Base-by-base conservation (phyloP, 2,113 vertebrate genomes). In the Acinonyx jubatus region DNA sequence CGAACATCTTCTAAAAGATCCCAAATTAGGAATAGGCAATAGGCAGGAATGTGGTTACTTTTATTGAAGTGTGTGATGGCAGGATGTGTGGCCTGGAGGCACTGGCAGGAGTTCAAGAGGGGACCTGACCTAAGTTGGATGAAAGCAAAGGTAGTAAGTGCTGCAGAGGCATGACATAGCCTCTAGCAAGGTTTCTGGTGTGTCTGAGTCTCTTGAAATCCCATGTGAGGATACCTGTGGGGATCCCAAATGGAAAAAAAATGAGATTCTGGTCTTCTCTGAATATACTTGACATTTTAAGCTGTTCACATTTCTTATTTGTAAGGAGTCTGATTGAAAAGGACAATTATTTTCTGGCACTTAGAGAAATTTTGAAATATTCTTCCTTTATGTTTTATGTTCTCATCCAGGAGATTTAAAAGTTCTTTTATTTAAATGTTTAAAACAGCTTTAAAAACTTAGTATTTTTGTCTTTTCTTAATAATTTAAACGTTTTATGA, bases 401-500 rank as follows among this genome's bases (percentile, higher is more conserved):
- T 74, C 78, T 94, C 14, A 94, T 65, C 29, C 82, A 13, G 4
- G 13, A 84, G 4, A 83, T 76, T 80, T 91, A 45, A 76, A 74
- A n/a, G 1, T 45, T 68, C 23, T 73, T 94, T 87, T 29, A 91
- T 93, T 84, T 13, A 82, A 55, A 65, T 69, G 23, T 81, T 91
- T 80, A 81, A 82, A 74, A 81, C 13, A 65, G 33, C 3, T 82
- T 0, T n/a, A 76, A 94, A 93, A 69, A 3, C 7, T 33, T 36
- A 52, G 16, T 19, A 21, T 48, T 69, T 94, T 92, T 71, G 14
- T 80, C 31, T 78, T 82, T 68, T 84, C 38, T 50, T 79, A 33
- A 55, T 91, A 74, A 94, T 80, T 92, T 90, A 80, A 87, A 80
- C 0, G 48, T 85, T 23, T 82, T 85, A 87, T 74, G 23, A 36